Evolutionary conservation across 2,888 invertebrate species (phyloP), one percentile per base, ranked within the genome.

Genomic region (Eupithecia exiguata): DNA sequence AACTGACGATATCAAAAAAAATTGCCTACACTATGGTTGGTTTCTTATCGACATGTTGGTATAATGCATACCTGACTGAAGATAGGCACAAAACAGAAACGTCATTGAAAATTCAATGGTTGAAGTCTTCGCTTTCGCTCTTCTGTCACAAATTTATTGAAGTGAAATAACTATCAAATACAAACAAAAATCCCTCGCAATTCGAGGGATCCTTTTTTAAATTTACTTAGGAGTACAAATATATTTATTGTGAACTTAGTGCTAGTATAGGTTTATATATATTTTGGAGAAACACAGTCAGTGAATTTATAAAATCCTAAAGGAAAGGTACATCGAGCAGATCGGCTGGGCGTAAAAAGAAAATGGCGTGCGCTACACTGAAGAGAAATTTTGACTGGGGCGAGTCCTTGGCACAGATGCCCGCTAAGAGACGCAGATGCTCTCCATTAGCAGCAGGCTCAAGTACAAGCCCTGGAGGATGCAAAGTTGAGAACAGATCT

Each of bases 291-390:
- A 88, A 79, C 79, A 84, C 78, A 81, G 81, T 84, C 87, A 84
- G 89, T 91, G 88, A 87, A 84, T 86, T 80, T 79, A 84, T 83
- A 83, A 53, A 88, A 85, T 86, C 81, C 79, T 78, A 83, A 85
- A 84, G 83, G 85, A 86, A 88, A 89, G 88, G 84, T 88, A 86
- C 82, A 81, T 84, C 87, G 88, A 88, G 88, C 91, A 91, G 91
- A 88, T 95, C 95, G 93, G 91, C 91, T 95, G 94, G 95, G 95
- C 95, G 95, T 95, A 94, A 91, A 93, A 95, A 93, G 92, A 96
- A 96, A 95, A 99, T 99, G 99, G 99, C 99, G 96, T 99, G 99
- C 96, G 99, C 99, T 95, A 99, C 99, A 88, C 96, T 99, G 82
- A 99, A 99, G 96, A 96, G 99, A 92, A 97, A 97, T 90, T 96